Percentiles rank a stretch among this genome's conserved stretches.
Evolutionary conservation across 2,888 invertebrate genomes (phyloP).

Genomic region (Gisinianus flammeolus): DNA sequence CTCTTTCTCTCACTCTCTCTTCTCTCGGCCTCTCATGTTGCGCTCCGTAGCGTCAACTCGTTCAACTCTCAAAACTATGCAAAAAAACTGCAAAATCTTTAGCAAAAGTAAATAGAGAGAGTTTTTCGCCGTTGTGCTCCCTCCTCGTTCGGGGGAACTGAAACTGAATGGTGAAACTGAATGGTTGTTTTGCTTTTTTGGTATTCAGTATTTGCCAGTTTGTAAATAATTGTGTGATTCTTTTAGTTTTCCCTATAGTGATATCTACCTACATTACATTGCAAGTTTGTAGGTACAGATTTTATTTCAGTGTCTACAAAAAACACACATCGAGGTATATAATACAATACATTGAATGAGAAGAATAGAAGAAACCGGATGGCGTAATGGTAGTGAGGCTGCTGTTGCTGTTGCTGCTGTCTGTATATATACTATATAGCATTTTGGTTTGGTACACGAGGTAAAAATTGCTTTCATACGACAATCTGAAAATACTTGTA

Average conservation of each 20-base stretch:
- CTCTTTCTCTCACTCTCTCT: neutral
- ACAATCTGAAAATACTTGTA: constrained; percentile 35
- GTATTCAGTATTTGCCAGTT: too few species aligned
- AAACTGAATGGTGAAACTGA: too few species aligned
- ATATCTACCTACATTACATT: neutral
- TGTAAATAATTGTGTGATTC: too few species aligned
- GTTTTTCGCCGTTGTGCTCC: neutral
- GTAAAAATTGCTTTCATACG: constrained; percentile 28
- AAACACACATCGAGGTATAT: neutral
- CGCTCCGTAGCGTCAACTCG: neutral
- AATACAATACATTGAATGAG: neutral
- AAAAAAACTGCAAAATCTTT: neutral
- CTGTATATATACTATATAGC: too few species aligned
- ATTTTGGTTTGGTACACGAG: too few species aligned
- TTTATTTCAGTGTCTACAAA: neutral
- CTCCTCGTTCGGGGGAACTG: neutral
- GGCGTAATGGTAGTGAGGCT: too few species aligned
- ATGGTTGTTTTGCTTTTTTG: too few species aligned
- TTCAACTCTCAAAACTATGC: neutral
- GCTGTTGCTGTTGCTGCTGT: too few species aligned
- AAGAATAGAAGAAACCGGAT: neutral
- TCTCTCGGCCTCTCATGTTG: neutral
- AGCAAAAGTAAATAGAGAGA: neutral
- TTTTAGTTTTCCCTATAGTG: too few species aligned
- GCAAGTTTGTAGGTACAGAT: neutral